Conservation (phyloP, 92 coral and sea anemone genomes). For the Plumapathes pennacea region DNA sequence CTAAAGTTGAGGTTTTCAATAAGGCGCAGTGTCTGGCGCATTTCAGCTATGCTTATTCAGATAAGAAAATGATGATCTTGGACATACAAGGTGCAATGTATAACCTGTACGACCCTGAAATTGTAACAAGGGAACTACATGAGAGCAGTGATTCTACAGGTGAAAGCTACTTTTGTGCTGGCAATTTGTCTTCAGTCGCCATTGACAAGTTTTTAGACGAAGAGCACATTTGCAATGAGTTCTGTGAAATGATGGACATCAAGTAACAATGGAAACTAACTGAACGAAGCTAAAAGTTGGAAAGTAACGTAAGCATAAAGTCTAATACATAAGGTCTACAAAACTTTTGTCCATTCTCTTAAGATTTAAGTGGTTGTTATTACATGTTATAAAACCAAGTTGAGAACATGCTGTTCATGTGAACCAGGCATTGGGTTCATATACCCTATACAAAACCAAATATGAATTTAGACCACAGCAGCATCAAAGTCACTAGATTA, state of each 20-base stretch:
- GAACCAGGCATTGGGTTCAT: no score
- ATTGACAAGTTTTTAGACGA: slow-evolving; percentile 12
- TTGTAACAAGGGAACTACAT: slow-evolving; percentile 23
- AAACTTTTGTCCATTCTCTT: no score
- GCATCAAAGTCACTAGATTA: no score
- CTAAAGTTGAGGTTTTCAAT: slow-evolving; percentile 3
- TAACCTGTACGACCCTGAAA: slow-evolving; percentile 56
- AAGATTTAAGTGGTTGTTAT: no score
- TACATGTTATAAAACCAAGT: no score
- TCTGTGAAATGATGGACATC: slow-evolving; percentile 48
- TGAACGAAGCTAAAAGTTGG: no score
- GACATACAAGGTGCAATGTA: slow-evolving; percentile 34
- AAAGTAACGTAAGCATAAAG: no score
- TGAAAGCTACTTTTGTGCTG: slow-evolving; percentile 37
- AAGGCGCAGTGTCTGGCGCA: slow-evolving; percentile 30
- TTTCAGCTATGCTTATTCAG: background rate
- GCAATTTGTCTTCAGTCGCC: slow-evolving; percentile 33
- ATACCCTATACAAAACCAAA: no score
- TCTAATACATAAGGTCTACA: no score
- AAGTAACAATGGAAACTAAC: no score
- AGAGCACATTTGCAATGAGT: slow-evolving; percentile 33
- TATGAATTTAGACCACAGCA: no score
- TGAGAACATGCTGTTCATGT: no score
- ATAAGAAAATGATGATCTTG: slow-evolving; percentile 13
- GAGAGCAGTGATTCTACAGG: background rate